These are phyloP conservation scores for Coilia nasus DNA, from an alignment of 2,797 vertebrate genomes.

Conservation along the genomic window DNA sequence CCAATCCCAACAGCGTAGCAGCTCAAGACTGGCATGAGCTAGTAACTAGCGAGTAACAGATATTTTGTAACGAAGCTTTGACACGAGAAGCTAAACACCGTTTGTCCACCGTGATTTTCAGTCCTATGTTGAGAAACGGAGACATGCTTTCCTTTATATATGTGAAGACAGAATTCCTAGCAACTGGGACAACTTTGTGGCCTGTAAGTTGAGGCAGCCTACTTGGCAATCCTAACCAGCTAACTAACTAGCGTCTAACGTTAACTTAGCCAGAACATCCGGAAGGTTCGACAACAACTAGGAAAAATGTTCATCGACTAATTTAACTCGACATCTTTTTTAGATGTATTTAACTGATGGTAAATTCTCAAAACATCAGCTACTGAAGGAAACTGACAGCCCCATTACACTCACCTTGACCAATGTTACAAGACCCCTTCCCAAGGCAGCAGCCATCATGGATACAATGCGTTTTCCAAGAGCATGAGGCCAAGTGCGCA, in stretches of 20 bases:
- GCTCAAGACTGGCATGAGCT: background rate
- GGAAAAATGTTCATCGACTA: background rate
- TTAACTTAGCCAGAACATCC: too few relatives aligned
- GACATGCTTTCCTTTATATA: background rate
- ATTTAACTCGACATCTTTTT: background rate
- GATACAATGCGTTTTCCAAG: slow-evolving; percentile 3
- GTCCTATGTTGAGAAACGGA: background rate
- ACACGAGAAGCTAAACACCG: background rate
- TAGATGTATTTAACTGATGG: background rate
- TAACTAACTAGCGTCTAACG: background rate
- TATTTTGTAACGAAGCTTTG: background rate
- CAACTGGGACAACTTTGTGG: background rate
- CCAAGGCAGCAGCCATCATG: slow-evolving; percentile 73
- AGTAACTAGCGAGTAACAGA: slow-evolving; percentile 2
- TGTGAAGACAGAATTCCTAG: background rate
- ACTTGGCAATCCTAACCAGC: background rate
- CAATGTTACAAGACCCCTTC: slow-evolving; percentile 71
- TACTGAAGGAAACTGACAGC: background rate
- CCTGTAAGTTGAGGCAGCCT: background rate
- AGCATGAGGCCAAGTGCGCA: background rate
- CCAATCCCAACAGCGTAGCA: too few relatives aligned
- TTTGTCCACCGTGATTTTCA: background rate
- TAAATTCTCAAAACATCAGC: background rate
- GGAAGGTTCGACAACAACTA: background rate
- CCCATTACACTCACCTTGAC: slow-evolving; percentile 71